Percentiles rank a stretch among this genome's conserved stretches.
phyloP scores from a whole-genome alignment of 2,113 vertebrate genomes.

The Nicator chloris region DNA sequence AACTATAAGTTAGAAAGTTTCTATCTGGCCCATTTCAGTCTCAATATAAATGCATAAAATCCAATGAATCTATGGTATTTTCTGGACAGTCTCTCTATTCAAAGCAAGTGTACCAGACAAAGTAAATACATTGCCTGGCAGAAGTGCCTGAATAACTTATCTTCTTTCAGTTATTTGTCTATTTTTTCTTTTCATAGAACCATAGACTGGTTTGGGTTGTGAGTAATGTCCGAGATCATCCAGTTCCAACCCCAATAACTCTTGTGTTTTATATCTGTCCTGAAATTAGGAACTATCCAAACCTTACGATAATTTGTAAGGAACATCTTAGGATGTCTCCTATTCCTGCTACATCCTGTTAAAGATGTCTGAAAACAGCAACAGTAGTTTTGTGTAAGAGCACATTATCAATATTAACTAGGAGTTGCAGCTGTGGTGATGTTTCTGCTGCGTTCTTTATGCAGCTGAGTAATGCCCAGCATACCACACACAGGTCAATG shows the following conservation, averaged over 20 bases:
- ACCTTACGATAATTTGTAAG: not conserved
- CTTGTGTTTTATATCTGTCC: not conserved
- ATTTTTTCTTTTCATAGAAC: not conserved
- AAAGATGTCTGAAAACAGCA: not conserved
- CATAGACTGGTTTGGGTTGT: not conserved
- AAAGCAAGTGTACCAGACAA: not conserved
- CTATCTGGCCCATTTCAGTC: rapidly evolving
- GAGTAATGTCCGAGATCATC: not conserved
- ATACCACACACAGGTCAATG: not conserved
- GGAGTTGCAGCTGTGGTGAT: not conserved
- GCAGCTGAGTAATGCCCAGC: not conserved
- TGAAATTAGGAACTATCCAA: not conserved
- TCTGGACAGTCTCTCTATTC: not conserved
- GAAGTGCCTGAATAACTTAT: not conserved
- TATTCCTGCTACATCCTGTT: not conserved
- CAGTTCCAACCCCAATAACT: not conserved
- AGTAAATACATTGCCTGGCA: not conserved
- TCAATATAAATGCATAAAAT: not conserved
- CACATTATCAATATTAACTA: not conserved
- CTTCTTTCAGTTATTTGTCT: not conserved
- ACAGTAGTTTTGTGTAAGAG: not conserved
- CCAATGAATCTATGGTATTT: not conserved
- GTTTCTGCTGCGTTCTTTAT: not conserved
- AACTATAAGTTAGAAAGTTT: not conserved
- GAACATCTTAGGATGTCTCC: not conserved